phyloP scores from a whole-genome alignment of 2,888 invertebrate species.

The Suillia variegata region DNA sequence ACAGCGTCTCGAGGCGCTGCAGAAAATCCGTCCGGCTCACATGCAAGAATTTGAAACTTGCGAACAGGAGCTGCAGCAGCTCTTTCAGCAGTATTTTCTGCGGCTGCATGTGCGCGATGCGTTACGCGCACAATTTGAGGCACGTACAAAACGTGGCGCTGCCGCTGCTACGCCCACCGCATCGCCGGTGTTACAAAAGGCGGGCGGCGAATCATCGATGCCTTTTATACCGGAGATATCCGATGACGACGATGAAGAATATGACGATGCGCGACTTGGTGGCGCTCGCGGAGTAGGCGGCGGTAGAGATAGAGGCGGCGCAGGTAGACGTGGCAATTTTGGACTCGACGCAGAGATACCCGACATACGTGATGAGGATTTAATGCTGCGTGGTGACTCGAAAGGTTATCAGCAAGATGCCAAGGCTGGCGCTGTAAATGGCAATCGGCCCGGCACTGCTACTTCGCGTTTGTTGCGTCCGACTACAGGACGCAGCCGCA shows the following conservation, averaged over 20 bases:
- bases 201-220: slow-evolving; percentile 53
- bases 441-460: slow-evolving; percentile 45
- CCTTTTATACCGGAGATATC: slow-evolving; percentile 57
- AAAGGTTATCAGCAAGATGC: slow-evolving; percentile 10
- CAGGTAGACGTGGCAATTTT: slow-evolving; percentile 26
- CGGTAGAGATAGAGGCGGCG: slow-evolving; percentile 4
- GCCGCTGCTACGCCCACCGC: slow-evolving; percentile 50
- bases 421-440: slow-evolving; percentile 9
- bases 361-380: slow-evolving; percentile 51
- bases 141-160: slow-evolving; percentile 47
- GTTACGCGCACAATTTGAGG: slow-evolving; percentile 79
- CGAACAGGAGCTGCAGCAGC: slow-evolving; percentile 80
- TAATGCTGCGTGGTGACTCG: slow-evolving; percentile 34
- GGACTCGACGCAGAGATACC: slow-evolving; percentile 50
- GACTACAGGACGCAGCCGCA: slow-evolving; percentile 56
- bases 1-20: slow-evolving; percentile 89
- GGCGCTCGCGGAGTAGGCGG: slow-evolving; percentile 15
- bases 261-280: slow-evolving; percentile 31
- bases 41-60: slow-evolving; percentile 92
- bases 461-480: slow-evolving; percentile 52
- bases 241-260: slow-evolving; percentile 57
- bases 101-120: slow-evolving; percentile 88
- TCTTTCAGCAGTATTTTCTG: slow-evolving; percentile 87
- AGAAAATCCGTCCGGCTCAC: slow-evolving; percentile 95
- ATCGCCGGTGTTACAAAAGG: slow-evolving; percentile 53